phyloP scores from a whole-genome alignment of 2,888 invertebrate genomes.

The Clistopyga incitator region DNA sequence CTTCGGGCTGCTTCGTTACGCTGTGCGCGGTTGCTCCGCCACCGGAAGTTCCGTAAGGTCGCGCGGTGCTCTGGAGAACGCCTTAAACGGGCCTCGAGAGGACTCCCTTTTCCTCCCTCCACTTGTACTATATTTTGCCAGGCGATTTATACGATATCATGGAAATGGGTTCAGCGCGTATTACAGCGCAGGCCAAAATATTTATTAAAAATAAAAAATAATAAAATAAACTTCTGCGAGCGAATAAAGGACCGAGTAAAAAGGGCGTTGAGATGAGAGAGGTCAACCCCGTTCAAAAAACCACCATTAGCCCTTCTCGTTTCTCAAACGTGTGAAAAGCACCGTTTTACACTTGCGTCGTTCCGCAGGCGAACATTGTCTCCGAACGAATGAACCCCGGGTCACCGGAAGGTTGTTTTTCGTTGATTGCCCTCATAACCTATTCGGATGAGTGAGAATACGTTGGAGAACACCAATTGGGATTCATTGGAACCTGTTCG shows the following conservation, averaged over 20 bases:
- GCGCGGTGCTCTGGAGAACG: conserved; percentile 57
- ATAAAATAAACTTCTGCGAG: conserved; percentile 12
- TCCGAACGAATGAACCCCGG: no score
- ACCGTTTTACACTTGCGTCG: no score
- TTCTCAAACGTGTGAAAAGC: no score
- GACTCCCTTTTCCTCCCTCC: conserved; percentile 20
- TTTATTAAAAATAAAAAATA: no score
- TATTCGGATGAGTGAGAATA: no score
- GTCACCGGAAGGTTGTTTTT: no score
- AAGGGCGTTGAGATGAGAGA: conserved; percentile 25
- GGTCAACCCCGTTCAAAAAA: neutral
- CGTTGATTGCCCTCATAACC: no score
- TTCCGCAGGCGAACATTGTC: no score
- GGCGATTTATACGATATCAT: conserved; percentile 78
- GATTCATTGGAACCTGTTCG: no score
- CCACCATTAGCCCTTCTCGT: no score
- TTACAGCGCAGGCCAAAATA: conserved; percentile 11
- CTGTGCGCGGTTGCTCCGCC: conserved; percentile 11
- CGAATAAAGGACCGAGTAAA: neutral
- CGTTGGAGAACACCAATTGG: no score
- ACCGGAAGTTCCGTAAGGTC: conserved; percentile 62
- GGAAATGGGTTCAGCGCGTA: conserved; percentile 70
- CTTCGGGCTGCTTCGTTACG: conserved; percentile 51
- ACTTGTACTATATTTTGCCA: conserved; percentile 54
- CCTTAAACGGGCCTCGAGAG: conserved; percentile 64